Evolutionary conservation across 2,888 invertebrate genomes (phyloP), one percentile per base, ranked within the genome.

Genomic region (Drosophila conformis): DNA sequence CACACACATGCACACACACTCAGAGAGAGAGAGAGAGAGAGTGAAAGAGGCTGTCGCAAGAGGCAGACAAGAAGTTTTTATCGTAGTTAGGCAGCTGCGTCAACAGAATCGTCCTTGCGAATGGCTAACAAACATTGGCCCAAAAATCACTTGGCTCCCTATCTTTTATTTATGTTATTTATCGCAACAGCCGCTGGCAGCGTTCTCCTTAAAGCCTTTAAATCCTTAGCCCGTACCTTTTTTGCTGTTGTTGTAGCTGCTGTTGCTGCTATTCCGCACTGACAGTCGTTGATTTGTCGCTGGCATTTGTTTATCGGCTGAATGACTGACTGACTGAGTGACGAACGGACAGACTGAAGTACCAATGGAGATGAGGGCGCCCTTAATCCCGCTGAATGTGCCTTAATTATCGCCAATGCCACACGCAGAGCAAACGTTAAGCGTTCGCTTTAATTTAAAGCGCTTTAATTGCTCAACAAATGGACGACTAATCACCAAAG

Each of bases 111-210:
- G 83, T 84, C 84, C 87, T 82, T 80, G 73, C 69, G 70, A 73
- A 61, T 68, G 73, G 65, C 78, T 73, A 68, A 74, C 87, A 84
- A 87, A 84, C 83, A 84, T 82, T 88, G 66, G 73, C 76, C 83
- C 83, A 74, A 76, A 82, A 82, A 82, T 84, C 82, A 73, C 78
- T 83, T 81, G 48, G 65, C 63, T 77, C 59, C 73, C 79, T 72
- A 88, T 88, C 82, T 83, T 83, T 88, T 85, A 85, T 85, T 85
- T 88, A 83, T 88, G 88, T 88, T 85, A 86, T 85, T 88, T 88
- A 85, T 88, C 88, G 83, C 77, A 73, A 64, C 64, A 75, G 72
- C 78, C 73, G 48, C 49, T 72, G 70, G 65, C 69, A 29, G n/a
- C 35, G 54, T 59, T 13, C 63, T 57, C 54, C 79, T 82, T 72